Conservation (phyloP, 1,140 invertebrate genomes). For the Nasonia longicornis region DNA sequence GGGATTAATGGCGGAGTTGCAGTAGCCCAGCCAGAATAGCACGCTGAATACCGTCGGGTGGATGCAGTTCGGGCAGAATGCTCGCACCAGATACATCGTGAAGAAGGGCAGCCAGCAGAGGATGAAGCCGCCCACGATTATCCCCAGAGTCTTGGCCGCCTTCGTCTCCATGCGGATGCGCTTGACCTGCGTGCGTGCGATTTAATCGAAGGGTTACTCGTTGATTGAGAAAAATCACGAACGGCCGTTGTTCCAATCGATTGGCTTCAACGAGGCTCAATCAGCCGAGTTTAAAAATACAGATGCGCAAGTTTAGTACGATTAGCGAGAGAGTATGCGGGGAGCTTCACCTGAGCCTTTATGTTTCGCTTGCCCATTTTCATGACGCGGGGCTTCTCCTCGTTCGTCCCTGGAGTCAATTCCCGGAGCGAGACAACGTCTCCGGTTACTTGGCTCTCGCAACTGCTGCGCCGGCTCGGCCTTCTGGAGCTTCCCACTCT, state of each 20-base stretch:
- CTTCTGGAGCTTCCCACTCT: conserved; percentile 60
- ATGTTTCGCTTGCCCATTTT: conserved; percentile 88
- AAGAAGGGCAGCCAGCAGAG: conserved; percentile 97
- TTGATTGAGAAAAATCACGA: not conserved
- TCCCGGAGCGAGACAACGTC: conserved; percentile 63
- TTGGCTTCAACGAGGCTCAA: not conserved
- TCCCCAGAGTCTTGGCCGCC: conserved; percentile 92
- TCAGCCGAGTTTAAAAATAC: not conserved
- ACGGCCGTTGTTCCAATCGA: not conserved
- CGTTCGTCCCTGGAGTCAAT: conserved; percentile 57
- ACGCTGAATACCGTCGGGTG: conserved; percentile 87
- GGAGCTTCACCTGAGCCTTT: conserved; percentile 75
- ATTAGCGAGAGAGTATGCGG: not conserved
- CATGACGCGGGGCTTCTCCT: conserved; percentile 76
- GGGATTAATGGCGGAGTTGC: conserved; percentile 95
- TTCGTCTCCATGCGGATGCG: conserved; percentile 92
- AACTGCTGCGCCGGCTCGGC: conserved; percentile 61
- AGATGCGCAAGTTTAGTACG: not conserved
- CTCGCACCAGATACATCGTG: conserved; percentile 88
- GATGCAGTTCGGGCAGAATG: conserved; percentile 85
- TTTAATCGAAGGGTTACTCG: too few relatives aligned
- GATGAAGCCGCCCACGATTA: conserved; percentile 94
- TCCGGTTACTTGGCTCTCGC: conserved; percentile 62
- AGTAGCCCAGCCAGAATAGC: conserved; percentile 97
- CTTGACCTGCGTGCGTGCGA: conserved; percentile 72